A percentile compares a stretch with the other conserved stretches of the same genome.
Conservation (phyloP, 1,140 invertebrate genomes). For the Colletes latitarsis region DNA sequence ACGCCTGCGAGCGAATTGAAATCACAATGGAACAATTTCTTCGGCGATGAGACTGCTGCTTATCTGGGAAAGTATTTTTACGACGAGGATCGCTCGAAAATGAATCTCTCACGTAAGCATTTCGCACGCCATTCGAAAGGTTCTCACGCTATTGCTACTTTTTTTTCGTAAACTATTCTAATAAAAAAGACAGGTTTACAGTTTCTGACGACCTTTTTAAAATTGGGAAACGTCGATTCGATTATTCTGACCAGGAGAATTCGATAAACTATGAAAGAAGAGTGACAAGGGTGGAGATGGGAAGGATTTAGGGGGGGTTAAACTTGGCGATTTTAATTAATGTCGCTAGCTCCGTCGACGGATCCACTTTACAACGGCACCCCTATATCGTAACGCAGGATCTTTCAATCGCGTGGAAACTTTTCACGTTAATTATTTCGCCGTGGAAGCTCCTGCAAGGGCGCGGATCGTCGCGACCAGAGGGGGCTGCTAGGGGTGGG, state of each 20-base stretch:
- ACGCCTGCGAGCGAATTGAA: constrained; percentile 8
- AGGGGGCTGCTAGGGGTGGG: accelerated
- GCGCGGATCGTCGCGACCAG: neutral
- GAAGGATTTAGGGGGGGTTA: neutral
- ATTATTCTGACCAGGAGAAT: no score
- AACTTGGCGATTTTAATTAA: constrained; percentile 47
- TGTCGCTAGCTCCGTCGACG: constrained; percentile 39
- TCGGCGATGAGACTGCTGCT: neutral
- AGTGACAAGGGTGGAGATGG: no score
- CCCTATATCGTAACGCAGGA: constrained; percentile 22
- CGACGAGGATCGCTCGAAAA: no score
- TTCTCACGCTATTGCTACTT: no score
- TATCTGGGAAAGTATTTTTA: neutral
- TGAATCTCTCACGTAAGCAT: neutral
- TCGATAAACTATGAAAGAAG: no score
- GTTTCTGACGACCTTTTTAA: no score
- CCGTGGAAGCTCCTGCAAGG: constrained; percentile 8
- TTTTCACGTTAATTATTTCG: constrained; percentile 49
- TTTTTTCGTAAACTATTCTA: no score
- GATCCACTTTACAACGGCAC: constrained; percentile 29
- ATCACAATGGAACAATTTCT: constrained; percentile 14
- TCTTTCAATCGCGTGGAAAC: constrained; percentile 41
- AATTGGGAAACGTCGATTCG: no score
- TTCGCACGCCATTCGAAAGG: no score
- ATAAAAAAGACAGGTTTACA: no score